Base-by-base conservation (phyloP, 2,888 invertebrate genomes). In the Gymnocheta viridis region DNA sequence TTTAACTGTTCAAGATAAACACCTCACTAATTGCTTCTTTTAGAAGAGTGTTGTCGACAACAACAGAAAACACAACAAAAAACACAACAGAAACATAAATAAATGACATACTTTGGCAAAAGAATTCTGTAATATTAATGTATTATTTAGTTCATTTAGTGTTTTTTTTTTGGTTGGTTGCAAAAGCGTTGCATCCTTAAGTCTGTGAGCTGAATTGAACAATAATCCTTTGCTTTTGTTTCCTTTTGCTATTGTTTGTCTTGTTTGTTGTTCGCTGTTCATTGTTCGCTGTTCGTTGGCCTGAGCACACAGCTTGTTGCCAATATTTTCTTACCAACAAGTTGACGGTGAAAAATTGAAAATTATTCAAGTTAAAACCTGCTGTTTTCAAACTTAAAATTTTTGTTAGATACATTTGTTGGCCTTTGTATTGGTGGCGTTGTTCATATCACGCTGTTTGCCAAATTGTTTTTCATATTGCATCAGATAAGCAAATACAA, bases 391-490 rank as follows among this genome's bases (percentile, higher is more conserved):
- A 62, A 64, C 44, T 49, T 51, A 14, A 19, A 32, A 67, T 73
- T 49, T 64, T 80, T 69, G 19, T 67, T 81, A 51, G 58, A 69
- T 19, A 22, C 29, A 49, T 77, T 64, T 66, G 29, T 35, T 64
- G n/a, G 4, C 6, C 19, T 62, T 12, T 22, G 51, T 56, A 22
- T 56, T 49, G 17, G 38, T 49, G 60, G 54, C n/a, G 35, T 56
- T 41, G 49, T 60, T 69, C n/a, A 32, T 78, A 76, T 85, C 82
- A 74, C 27, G 85, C 82, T 85, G 85, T 82, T 82, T 79, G 74
- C 74, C 82, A 85, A 82, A 81, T 85, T 81, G 78, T 79, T 85
- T 82, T 67, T 60, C 56, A 47, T 67, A 77, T 81, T 77, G 81
- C 81, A 81, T 84, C 84, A 77, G 84, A 84, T 81, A 84, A 77